These are phyloP conservation scores for Listronotus oregonensis DNA, from an alignment of 1,140 invertebrate genomes.

Conservation along the genomic window DNA sequence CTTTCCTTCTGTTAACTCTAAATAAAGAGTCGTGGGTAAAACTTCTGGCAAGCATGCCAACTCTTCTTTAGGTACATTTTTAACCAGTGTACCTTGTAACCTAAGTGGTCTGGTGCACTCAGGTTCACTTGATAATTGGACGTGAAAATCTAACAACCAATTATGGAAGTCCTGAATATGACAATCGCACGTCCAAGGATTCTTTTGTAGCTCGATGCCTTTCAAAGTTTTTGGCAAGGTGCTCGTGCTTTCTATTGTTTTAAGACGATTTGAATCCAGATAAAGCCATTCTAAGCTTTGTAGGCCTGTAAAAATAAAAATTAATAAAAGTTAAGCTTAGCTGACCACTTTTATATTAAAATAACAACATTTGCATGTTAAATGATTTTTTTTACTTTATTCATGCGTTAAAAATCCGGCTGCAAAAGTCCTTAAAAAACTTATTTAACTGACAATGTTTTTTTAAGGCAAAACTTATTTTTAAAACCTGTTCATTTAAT, in stretches of 20 bases:
- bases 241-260: constrained; percentile 68
- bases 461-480: no score
- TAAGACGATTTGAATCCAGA: constrained; percentile 79
- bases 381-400: constrained; percentile 12
- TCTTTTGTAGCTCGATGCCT: constrained; percentile 80
- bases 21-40: constrained; percentile 69
- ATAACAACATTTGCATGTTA: constrained; percentile 11
- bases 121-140: constrained; percentile 72
- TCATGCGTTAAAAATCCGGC: no score
- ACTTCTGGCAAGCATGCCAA: constrained; percentile 83
- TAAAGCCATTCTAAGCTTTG: constrained; percentile 82
- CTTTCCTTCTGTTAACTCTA: constrained; percentile 77
- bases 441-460: no score
- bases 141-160: constrained; percentile 77
- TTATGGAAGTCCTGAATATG: constrained; percentile 72
- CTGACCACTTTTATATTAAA: no score
- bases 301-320: constrained; percentile 54
- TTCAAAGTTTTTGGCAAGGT: constrained; percentile 75
- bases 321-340: no score
- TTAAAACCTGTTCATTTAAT: no score
- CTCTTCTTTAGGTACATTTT: constrained; percentile 70
- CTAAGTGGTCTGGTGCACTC: constrained; percentile 73
- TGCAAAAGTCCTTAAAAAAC: no score
- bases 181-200: constrained; percentile 90
- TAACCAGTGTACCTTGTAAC: constrained; percentile 69